Evolutionary conservation across 1,140 invertebrate species (phyloP).

Genomic region (Grapholita molesta): DNA sequence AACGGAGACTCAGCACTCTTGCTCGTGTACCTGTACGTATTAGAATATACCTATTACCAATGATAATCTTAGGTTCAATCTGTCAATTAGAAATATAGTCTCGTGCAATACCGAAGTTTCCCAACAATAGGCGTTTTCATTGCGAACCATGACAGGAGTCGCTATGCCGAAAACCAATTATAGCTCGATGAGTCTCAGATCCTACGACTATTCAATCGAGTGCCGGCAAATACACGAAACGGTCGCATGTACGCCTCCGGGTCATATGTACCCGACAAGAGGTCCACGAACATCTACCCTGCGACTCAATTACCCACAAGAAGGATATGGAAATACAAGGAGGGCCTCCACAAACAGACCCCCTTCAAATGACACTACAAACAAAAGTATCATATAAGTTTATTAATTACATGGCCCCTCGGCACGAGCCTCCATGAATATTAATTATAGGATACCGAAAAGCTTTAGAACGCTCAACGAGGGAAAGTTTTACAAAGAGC

Average conservation of each 20-base stretch:
- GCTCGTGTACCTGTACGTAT: too few species aligned
- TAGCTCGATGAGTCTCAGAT: not conserved
- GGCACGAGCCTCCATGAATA: constrained; percentile 72
- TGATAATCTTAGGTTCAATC: too few species aligned
- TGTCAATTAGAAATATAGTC: too few species aligned
- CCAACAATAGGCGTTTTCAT: too few species aligned
- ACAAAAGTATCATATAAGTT: constrained; percentile 78
- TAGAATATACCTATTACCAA: too few species aligned
- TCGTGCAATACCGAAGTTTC: too few species aligned
- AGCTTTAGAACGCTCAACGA: constrained; percentile 74
- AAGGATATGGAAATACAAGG: constrained; percentile 2
- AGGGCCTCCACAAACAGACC: constrained; percentile 21
- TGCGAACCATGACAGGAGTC: too few species aligned
- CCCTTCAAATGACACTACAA: constrained; percentile 70
- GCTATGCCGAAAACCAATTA: not conserved
- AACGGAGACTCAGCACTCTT: too few species aligned
- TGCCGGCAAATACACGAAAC: not conserved
- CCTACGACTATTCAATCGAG: not conserved
- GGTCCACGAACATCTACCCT: not conserved
- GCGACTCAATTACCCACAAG: not conserved
- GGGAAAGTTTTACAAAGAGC: constrained; percentile 77
- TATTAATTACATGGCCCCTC: constrained; percentile 75
- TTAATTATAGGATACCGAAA: constrained; percentile 75
- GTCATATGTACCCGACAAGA: not conserved
- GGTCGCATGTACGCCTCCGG: not conserved